Percentiles rank a stretch among this genome's conserved stretches.
Conservation (phyloP, 1,140 invertebrate genomes). For the Limonius californicus region DNA sequence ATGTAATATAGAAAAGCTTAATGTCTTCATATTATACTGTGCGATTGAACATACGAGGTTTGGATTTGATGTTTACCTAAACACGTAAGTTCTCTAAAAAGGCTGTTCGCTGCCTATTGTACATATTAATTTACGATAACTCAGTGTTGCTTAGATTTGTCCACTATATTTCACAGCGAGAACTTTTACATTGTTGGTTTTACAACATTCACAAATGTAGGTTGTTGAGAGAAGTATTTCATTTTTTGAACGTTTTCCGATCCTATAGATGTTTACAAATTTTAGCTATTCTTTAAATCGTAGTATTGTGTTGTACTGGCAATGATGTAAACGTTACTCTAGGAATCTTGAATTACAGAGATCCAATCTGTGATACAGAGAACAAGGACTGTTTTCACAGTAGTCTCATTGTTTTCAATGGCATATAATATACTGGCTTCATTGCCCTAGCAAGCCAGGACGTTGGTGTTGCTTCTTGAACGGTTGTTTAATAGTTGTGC, state of each 20-base stretch:
- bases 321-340: not conserved
- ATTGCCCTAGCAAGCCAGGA: too few species aligned
- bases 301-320: too few species aligned
- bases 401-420: slow-evolving; percentile 26
- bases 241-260: not conserved
- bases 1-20: slow-evolving; percentile 4
- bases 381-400: slow-evolving; percentile 44
- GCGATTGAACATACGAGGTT: not conserved
- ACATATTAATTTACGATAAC: not conserved
- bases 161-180: slow-evolving; percentile 1
- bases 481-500: too few species aligned
- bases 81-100: not conserved
- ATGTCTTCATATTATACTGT: not conserved
- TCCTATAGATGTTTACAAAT: too few species aligned
- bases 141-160: slow-evolving; percentile 10
- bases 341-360: slow-evolving; percentile 33
- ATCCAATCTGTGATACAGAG: slow-evolving; percentile 45
- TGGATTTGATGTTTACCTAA: not conserved
- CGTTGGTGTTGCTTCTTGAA: too few species aligned
- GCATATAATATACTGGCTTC: too few species aligned
- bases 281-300: too few species aligned
- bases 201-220: too few species aligned
- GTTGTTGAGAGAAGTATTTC: not conserved
- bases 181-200: slow-evolving; percentile 5
- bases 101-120: slow-evolving; percentile 9